Base-by-base conservation (phyloP, 2,113 vertebrate species). In the Monopterus albus region DNA sequence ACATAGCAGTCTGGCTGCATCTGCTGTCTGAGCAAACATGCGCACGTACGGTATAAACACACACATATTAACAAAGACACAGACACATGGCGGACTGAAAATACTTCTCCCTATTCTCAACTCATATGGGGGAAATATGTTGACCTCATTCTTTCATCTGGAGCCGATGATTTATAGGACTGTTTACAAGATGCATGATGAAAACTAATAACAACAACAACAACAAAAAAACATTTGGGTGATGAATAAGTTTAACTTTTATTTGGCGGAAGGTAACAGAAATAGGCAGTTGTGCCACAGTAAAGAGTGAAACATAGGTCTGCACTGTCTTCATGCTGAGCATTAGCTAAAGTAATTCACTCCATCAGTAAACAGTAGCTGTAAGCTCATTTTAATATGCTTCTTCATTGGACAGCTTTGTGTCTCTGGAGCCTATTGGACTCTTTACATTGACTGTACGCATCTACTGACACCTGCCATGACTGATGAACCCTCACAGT, bases 131-230 rank as follows among this genome's bases (percentile, higher is more conserved):
- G 72, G 52, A 78, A 84, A 84, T 56, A 74, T 43, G 83, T 68
- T 85, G 84, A 79, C 87, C 85, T 86, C 81, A 88, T 91, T 89
- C 83, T 87, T 89, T 90, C 84, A 88, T 75, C 29, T 3, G 39
- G 43, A 67, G 73, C 5, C 42, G 76, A 46, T 49, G 29, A 82
- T 78, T 84, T 81, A 83, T 23, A 52, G 68, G 71, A 73, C 60
- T 74, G 62, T 80, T 88, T 52, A 18, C 33, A 40, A 69, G 66
- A 68, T 33, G 35, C 36, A 20, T 43, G 3, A 7, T 45, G 49
- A 56, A 84, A 39, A 50, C 29, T 51, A 2, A 67, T 11, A 7
- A 28, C 33, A 13, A 20, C 29, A 10, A n/a, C n/a, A 42, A 66
- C 6, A 56, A 39, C 5, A 72, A 66, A 55, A 5, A 60, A 40